Percentiles rank a stretch among this genome's conserved stretches.
These are phyloP conservation scores for Varanus komodoensis DNA, from an alignment of 2,113 vertebrate species.

Conservation along the genomic window DNA sequence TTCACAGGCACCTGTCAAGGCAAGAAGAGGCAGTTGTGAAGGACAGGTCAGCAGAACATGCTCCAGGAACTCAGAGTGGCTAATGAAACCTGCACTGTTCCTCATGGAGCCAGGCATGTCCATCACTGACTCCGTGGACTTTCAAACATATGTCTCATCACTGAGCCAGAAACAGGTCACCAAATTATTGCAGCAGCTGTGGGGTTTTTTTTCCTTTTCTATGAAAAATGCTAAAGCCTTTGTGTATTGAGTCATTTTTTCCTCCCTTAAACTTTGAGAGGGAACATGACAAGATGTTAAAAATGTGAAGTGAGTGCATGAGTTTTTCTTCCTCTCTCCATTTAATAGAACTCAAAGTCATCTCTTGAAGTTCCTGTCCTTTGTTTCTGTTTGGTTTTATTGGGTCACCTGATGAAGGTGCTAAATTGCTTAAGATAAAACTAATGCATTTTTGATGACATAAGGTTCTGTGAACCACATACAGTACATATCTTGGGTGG, in stretches of 20 bases:
- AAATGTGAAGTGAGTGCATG: not conserved
- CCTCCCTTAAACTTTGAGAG: not conserved
- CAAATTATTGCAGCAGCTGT: not conserved
- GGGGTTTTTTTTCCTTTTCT: not conserved
- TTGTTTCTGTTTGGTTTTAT: no score
- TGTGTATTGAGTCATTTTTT: not conserved
- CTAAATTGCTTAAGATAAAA: no score
- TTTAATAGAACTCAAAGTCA: not conserved
- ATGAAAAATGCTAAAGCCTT: not conserved
- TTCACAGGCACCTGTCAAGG: constrained; percentile 87
- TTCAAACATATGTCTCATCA: not conserved
- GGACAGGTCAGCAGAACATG: not conserved
- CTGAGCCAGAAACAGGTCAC: not conserved
- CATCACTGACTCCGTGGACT: no score
- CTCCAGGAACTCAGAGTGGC: not conserved
- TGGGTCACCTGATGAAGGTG: no score
- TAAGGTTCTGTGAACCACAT: no score
- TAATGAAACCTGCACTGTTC: not conserved
- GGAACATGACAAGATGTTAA: not conserved
- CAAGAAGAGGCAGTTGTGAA: not conserved
- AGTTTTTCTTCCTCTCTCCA: not conserved
- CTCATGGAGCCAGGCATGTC: not conserved
- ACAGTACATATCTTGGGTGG: no score
- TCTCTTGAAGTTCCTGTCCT: no score
- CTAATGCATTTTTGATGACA: no score